Evolutionary conservation across 1,140 invertebrate species (phyloP).

Genomic region (Drosophila ercepeae): DNA sequence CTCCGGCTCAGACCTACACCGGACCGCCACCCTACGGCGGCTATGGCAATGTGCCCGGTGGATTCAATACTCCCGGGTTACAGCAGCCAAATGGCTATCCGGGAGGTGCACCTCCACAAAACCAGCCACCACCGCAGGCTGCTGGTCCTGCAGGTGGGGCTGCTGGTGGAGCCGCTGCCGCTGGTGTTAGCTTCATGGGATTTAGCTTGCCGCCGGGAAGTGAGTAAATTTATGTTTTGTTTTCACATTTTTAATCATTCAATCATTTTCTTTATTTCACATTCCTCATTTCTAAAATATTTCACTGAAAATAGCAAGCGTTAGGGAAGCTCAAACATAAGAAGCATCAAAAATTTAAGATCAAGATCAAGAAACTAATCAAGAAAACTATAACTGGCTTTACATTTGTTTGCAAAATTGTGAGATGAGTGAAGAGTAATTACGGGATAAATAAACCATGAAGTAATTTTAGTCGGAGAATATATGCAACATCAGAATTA

Average conservation of each 20-base stretch:
- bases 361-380: not conserved
- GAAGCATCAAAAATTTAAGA: not conserved
- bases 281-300: slow-evolving; percentile 4
- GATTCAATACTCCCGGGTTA: slow-evolving; percentile 57
- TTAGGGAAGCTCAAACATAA: not conserved
- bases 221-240: slow-evolving; percentile 50
- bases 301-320: not conserved
- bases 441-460: not conserved
- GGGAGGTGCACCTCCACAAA: slow-evolving; percentile 29
- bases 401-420: slow-evolving; percentile 9
- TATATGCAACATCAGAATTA: not conserved
- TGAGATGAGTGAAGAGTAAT: not conserved
- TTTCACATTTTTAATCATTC: not conserved
- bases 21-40: slow-evolving; percentile 51
- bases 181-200: slow-evolving; percentile 69
- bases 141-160: slow-evolving; percentile 25
- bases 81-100: slow-evolving; percentile 59
- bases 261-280: not conserved
- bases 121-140: slow-evolving; percentile 35
- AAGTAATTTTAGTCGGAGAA: no score
- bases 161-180: slow-evolving; percentile 34
- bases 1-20: slow-evolving; percentile 46
- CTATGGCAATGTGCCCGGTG: slow-evolving; percentile 58
- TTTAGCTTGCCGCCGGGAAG: slow-evolving; percentile 78
- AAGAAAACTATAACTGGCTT: not conserved